These are phyloP conservation scores for Acrocephalus scirpaceus DNA, from an alignment of 2,797 vertebrate species.

Conservation along the genomic window DNA sequence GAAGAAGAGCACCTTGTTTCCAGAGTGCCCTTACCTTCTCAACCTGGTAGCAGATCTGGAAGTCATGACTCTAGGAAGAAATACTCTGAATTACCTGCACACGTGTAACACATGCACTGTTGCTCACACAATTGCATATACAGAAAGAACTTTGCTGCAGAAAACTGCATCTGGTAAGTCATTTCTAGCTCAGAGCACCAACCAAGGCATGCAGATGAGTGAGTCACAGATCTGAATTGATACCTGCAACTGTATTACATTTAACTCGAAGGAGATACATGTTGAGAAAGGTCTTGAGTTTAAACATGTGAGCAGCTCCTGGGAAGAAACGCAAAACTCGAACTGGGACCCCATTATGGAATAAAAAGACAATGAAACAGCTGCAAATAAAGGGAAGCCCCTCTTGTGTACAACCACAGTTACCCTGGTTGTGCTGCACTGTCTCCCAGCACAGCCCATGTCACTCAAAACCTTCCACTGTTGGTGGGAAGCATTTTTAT, in stretches of 20 bases:
- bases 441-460: background rate
- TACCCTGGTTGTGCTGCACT: rapidly evolving
- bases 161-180: background rate
- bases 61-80: background rate
- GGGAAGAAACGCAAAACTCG: background rate
- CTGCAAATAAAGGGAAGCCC: background rate
- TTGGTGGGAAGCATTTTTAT: background rate
- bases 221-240: background rate
- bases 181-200: background rate
- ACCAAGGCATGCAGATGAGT: background rate
- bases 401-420: background rate
- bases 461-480: background rate
- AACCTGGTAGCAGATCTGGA: background rate
- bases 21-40: background rate
- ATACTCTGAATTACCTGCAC: background rate
- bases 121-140: background rate
- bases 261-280: background rate
- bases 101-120: background rate
- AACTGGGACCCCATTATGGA: rapidly evolving
- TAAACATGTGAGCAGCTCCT: background rate
- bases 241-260: background rate
- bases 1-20: background rate
- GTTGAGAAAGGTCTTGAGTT: background rate
- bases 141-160: background rate
- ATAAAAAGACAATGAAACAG: background rate